Evolutionary conservation across 1,140 invertebrate species (phyloP).

Genomic region (Drosophila bipectinata): DNA sequence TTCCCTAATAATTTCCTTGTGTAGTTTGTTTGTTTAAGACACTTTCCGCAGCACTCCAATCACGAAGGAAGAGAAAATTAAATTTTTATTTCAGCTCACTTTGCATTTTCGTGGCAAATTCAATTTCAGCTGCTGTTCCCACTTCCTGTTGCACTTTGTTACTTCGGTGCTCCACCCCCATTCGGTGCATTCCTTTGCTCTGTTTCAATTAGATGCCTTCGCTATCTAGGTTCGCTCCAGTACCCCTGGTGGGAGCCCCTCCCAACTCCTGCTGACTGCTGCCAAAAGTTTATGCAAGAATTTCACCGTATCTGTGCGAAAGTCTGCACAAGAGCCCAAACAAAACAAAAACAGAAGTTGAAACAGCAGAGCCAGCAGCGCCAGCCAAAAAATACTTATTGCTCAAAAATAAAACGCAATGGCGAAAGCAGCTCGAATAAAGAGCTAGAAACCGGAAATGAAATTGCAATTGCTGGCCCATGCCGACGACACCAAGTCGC

Average conservation of each 20-base stretch:
- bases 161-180: not conserved
- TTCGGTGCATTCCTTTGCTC: constrained; percentile 19
- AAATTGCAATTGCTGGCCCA: constrained; percentile 76
- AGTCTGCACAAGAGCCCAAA: constrained; percentile 22
- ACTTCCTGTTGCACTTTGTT: constrained; percentile 54
- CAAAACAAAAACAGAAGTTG: constrained; percentile 26
- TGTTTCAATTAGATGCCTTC: constrained; percentile 58
- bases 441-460: constrained; percentile 71
- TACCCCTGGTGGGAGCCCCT: not conserved
- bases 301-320: constrained; percentile 44
- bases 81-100: constrained; percentile 48
- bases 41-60: constrained; percentile 10
- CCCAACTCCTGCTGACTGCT: not conserved
- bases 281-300: constrained; percentile 47
- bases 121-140: constrained; percentile 46
- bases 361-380: constrained; percentile 12
- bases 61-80: constrained; percentile 38
- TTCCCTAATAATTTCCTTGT: not conserved
- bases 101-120: constrained; percentile 53
- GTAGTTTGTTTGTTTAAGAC: not conserved
- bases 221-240: constrained; percentile 8
- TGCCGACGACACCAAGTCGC: constrained; percentile 76
- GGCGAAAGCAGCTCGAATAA: constrained; percentile 47
- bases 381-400: constrained; percentile 63
- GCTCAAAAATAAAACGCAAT: constrained; percentile 58